Evolutionary conservation across 2,797 vertebrate genomes (phyloP).

Genomic region (Eleutherodactylus coqui): DNA sequence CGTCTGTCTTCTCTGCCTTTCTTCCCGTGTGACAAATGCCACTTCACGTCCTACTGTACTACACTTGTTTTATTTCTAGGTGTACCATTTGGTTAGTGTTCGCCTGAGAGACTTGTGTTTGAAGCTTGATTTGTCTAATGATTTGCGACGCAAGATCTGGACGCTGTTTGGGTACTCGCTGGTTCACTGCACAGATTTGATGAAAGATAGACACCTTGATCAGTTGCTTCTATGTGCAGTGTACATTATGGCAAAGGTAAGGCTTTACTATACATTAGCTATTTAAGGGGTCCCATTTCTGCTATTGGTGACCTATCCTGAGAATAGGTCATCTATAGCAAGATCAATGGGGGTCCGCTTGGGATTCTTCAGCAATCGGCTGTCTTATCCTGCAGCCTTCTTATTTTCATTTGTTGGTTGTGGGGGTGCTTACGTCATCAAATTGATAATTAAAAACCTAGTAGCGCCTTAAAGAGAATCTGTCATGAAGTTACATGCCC

Average conservation of each 20-base stretch:
- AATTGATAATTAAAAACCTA: neutral
- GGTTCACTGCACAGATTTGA: constrained; percentile 87
- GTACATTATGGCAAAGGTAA: constrained; percentile 94
- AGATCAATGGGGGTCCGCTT: too few species aligned
- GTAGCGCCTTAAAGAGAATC: neutral
- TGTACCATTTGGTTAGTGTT: constrained; percentile 94
- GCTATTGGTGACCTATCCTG: too few species aligned
- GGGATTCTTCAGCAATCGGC: too few species aligned
- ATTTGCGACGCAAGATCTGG: constrained; percentile 94
- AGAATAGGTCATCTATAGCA: too few species aligned
- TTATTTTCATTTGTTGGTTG: neutral
- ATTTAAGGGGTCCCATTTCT: neutral
- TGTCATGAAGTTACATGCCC: neutral
- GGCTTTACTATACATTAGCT: neutral
- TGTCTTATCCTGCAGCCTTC: too few species aligned
- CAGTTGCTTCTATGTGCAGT: constrained; percentile 94
- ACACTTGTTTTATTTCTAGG: constrained; percentile 72
- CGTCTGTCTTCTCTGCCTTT: neutral
- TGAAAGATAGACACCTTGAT: constrained; percentile 93
- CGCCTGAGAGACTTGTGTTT: constrained; percentile 91
- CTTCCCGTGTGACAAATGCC: neutral
- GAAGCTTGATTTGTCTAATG: constrained; percentile 88
- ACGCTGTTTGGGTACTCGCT: constrained; percentile 92
- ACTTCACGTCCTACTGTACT: neutral
- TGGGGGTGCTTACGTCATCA: neutral